Base-by-base conservation (phyloP, 2,888 invertebrate species). In the Lepas anatifera region DNA sequence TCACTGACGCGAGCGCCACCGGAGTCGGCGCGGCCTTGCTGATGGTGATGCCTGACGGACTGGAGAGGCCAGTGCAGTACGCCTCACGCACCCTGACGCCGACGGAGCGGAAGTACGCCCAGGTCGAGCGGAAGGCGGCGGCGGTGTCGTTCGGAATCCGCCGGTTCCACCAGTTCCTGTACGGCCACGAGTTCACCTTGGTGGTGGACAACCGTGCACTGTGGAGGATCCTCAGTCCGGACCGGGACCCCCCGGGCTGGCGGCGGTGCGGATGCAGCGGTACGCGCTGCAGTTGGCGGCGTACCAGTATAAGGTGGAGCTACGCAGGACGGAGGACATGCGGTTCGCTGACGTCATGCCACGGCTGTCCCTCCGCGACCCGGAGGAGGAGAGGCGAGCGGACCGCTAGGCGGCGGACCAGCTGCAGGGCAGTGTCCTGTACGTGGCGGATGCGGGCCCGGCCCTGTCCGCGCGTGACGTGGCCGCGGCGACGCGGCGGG, bases 51-150 rank as follows among this genome's bases (percentile, higher is more conserved):
- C 39, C 39, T 7, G 77, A 80, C 73, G 77, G 78, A n/a, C 71
- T 73, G n/a, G 79, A 80, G 71, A 72, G 77, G 72, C 80, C 81
- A 7, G 79, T 81, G 41, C 76, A 76, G 1, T 81, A 78, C 73
- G 80, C 79, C 0, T 81, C 70, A 18, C 29, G 70, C 18, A 46
- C 70, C 3, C 66, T 71, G 43, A 69, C 52, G 13, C 52, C 52
- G 4, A 52, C 52, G 27, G 29, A 52, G 29, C 29, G 52, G 16
- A 52, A 29, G 16, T 71, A 71, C 46, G 71, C 70, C 18, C 70
- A 73, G 37, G 71, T 70, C 22, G 71, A 71, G 41, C 69, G 70
- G 46, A 70, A 71, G 39, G 68, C 35, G 18, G 37, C 68, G 48
- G 68, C 41, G 29, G n/a, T 71, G 43, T 58, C 70, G 13, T 72